Base-by-base conservation (phyloP, 2,888 invertebrate species). In the Synanthedon formicaeformis region DNA sequence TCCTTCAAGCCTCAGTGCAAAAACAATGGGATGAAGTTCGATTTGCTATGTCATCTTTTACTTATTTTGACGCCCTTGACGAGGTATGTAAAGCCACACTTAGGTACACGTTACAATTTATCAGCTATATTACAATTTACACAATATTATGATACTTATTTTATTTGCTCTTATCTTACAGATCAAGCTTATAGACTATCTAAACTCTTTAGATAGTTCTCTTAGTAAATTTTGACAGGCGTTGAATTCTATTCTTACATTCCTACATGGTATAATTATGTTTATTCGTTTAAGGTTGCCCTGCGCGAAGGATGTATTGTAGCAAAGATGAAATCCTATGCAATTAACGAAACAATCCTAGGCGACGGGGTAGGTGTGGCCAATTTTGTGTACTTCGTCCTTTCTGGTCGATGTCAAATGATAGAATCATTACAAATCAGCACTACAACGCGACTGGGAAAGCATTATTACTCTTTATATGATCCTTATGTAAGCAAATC, bases 221-320 rank as follows among this genome's bases (percentile, higher is more conserved):
- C 34, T 34, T 34, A 34, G 8, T 34, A 3, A 34, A 10, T 34
- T 34, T 34, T 34, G 10, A 10, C 8, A 1, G 2, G 34, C 10
- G 34, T 10, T 34, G 8, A 34, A 34, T 3, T 34, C 10, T 34
- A 34, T 34, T 34, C 34, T 34, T 27, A 27, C 10, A 34, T 34
- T 8, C 10, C 10, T 34, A 23, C 23, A 5, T 5, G 5, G 23
- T 23, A 23, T 10, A 34, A 34, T 3, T 34, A 10, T 34, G 8
- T 10, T 10, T 34, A 34, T 34, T 34, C 6, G 0, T 49, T 49
- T 18, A 61, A 88, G 88, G 83, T 89, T 1, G 84, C 89, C 0
- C 86, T 88, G 52, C 85, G 91, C 50, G 92, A 92, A 71, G 91
- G 91, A 63, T 92, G 92, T 62, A 90, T 92, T 60, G 79, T 91